Base-by-base conservation (phyloP, 30 jellyfish, hydroid and myxozoan species). In the Sanderia malayensis region DNA sequence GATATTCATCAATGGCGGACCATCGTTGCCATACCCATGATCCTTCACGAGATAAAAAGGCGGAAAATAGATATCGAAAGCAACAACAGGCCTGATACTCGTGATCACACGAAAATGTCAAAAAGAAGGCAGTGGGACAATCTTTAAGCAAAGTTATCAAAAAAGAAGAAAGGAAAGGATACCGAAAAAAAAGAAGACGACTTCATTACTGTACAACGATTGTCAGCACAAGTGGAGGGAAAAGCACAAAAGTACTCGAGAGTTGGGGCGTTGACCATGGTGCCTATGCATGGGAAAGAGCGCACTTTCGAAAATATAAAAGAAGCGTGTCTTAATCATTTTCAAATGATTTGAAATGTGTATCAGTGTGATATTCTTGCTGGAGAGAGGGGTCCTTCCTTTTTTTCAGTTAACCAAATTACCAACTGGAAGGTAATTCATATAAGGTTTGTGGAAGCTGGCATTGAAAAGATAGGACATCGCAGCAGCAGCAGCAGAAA, bases 231-330 rank as follows among this genome's bases (percentile, higher is more conserved):
- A 10, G 73, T 61, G 4, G 73, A 61, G 49, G 73, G 49, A 27
- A 61, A 61, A 49, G 73, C 73, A 23, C 73, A 61, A 61, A 61
- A 61, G 47, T 61, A 61, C 49, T 61, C 46, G 2, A 20, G 73
- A 25, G 26, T 61, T 9, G 49, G 73, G 26, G 73, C 73, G 1
- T 13, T 61, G 73, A 61, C 73, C 21, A 61, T 61, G 49, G 73
- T 61, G 7, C 52, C 73, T 7, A 61, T 61, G 73, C 31, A 61
- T 10, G 73, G 73, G 21, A 61, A 61, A 32, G 73, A 61, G 26
- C 73, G 49, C 21, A 23, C 49, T 27, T 10, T 61, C 26, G 49
- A 61, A 23, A 61, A 61, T 27, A 61, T 61, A 20, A 61, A 61
- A 11, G 20, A 29, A 61, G 73, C 73, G 3, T 61, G 73, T 29